Evolutionary conservation across 1,140 invertebrate genomes (phyloP), one percentile per base, ranked within the genome.

Genomic region (Atopsyche davidsoni): DNA sequence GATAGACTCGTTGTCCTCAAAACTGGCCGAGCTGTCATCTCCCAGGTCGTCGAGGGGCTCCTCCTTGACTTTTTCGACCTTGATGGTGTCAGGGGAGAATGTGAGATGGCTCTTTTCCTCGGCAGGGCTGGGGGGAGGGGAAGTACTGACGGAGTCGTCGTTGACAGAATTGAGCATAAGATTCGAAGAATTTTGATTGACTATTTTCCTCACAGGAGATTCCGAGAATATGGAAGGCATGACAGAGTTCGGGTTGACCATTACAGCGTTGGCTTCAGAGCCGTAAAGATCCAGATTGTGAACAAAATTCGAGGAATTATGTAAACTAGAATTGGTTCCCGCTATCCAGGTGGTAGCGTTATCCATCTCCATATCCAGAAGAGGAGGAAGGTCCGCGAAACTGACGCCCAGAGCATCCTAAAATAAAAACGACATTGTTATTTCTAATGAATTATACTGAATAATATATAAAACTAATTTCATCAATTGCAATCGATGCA

Each of bases 181-280:
- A 55, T 72, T 70, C 6, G 70, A 72, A 1, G 69, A 67, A 47
- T 73, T 69, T 55, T 73, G 69, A 55, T 73, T 72, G 3, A 72
- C 68, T 19, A 68, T 63, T 47, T 10, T 42, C 19, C 57, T 70
- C 6, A 64, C 60, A 10, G 72, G 70, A 6, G 77, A 72, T 52
- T 78, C 74, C 0, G 79, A 79, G 63, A 82, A 79, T 34, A 80
- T 76, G 0, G 75, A 67, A 10, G 80, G 79, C 72, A 81, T 82
- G 3, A 82, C 78, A 19, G 84, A 84, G 59, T 85, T 87, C 1
- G 86, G 86, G 68, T 88, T 87, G 2, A 90, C 85, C 79, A 85
- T 85, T 28, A 82, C 74, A 14, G 82, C 80, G 2, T 84, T 79
- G 1, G 79, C 80, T 55, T 87, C 82, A 18, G 81, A 80, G 1